These are phyloP conservation scores for Holcopasites calliopsidis DNA, from an alignment of 1,140 invertebrate species.

Conservation along the genomic window DNA sequence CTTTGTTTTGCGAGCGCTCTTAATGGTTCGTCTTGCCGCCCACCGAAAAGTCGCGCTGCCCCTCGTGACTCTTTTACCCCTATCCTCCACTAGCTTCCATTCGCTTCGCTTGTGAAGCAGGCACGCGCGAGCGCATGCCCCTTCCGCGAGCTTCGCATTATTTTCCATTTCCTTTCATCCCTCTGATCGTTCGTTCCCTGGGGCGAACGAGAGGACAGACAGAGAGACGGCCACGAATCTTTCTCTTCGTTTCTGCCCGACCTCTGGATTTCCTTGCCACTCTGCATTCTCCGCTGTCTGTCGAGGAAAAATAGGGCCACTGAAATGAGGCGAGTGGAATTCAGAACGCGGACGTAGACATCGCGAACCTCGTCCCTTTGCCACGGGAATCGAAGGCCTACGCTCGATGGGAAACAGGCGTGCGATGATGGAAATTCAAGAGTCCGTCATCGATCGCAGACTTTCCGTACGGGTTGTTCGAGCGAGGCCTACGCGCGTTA, in stretches of 20 bases:
- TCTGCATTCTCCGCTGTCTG: slow-evolving; percentile 22
- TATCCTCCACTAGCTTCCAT: slow-evolving; percentile 42
- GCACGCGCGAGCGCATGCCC: slow-evolving; percentile 21
- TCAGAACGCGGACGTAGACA: slow-evolving; percentile 19
- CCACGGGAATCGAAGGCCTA: slow-evolving; percentile 12
- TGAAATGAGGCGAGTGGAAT: slow-evolving; percentile 35
- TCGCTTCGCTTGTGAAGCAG: not conserved
- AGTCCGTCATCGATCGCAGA: slow-evolving; percentile 30
- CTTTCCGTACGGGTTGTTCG: slow-evolving; percentile 3
- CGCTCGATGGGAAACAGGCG: slow-evolving; percentile 1
- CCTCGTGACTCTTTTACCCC: slow-evolving; percentile 67
- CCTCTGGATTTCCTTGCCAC: not conserved
- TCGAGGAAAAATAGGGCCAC: slow-evolving; percentile 36
- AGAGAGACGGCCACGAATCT: not conserved
- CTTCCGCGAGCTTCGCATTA: slow-evolving; percentile 61
- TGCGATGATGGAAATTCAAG: slow-evolving; percentile 43
- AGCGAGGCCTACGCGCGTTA: no score
- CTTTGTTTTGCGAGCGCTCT: slow-evolving; percentile 70
- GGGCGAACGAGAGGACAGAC: slow-evolving; percentile 18
- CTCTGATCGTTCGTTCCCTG: slow-evolving; percentile 40
- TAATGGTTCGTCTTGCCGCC: slow-evolving; percentile 63
- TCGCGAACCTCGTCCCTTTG: not conserved
- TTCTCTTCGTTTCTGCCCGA: not conserved
- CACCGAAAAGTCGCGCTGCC: slow-evolving; percentile 67
- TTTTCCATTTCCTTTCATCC: slow-evolving; percentile 71